Conservation (phyloP, 1,140 invertebrate genomes). For the Drosophila rhopaloa region DNA sequence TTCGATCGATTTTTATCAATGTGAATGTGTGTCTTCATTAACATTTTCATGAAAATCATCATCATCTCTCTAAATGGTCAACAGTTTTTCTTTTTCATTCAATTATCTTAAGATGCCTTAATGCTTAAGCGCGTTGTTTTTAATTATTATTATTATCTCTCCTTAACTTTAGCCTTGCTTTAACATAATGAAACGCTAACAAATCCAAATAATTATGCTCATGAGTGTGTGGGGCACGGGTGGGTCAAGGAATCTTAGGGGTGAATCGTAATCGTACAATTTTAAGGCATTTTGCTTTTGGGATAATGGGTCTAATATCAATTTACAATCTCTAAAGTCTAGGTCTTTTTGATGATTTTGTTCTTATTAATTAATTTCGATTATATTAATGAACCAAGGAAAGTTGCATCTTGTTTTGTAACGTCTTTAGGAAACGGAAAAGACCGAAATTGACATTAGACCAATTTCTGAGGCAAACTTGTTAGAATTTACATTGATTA, state of each 20-base stretch:
- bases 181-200: conserved; percentile 56
- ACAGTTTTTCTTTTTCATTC: conserved; percentile 55
- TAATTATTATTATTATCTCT: conserved; percentile 42
- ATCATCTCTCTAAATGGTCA: conserved; percentile 64
- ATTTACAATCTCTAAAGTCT: conserved; percentile 15
- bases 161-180: conserved; percentile 48
- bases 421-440: background rate
- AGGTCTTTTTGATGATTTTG: conserved; percentile 25
- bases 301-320: conserved; percentile 18
- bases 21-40: conserved; percentile 57
- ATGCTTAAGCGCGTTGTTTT: conserved; percentile 29
- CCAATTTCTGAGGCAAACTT: conserved; percentile 2
- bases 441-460: conserved; percentile 12
- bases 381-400: conserved; percentile 8
- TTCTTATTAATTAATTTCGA: conserved; percentile 13
- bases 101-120: conserved; percentile 41
- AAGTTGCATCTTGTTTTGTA: background rate
- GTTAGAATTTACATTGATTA: conserved; percentile 23
- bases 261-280: conserved; percentile 10
- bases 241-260: conserved; percentile 9
- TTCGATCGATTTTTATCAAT: conserved; percentile 63
- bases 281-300: conserved; percentile 5
- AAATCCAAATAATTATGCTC: conserved; percentile 61
- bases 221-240: conserved; percentile 8
- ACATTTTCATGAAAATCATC: conserved; percentile 31